Percentiles rank a stretch among this genome's conserved stretches.
phyloP scores from a whole-genome alignment of 2,888 invertebrate genomes.

The Brachylomia viminalis region DNA sequence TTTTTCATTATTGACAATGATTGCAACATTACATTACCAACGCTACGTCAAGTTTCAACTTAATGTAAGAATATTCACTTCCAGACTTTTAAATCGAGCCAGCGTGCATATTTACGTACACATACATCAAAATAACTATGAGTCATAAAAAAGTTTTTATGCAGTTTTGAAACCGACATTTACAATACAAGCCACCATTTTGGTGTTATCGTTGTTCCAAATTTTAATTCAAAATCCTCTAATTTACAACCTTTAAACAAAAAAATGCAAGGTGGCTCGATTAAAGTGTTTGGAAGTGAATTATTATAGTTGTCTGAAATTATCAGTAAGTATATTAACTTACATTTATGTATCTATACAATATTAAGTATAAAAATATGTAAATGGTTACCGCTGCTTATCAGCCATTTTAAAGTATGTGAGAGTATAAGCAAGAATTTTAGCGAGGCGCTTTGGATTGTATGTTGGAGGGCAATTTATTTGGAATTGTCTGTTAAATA shows the following conservation, averaged over 20 bases:
- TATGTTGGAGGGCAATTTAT: conserved; percentile 6
- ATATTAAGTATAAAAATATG: conserved; percentile 37
- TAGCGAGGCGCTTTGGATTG: conserved; percentile 10
- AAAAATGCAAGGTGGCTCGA: neutral
- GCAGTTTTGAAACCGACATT: neutral
- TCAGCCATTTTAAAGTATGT: neutral
- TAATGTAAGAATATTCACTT: neutral
- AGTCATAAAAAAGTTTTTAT: neutral
- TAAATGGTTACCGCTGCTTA: neutral
- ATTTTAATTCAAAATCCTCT: neutral
- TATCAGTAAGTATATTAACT: neutral
- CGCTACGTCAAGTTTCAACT: neutral
- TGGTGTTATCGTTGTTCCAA: neutral
- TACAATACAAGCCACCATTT: neutral
- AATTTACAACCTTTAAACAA: neutral
- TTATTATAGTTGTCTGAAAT: neutral
- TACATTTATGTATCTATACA: neutral
- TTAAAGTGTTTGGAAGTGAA: neutral
- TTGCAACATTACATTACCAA: conserved; percentile 1
- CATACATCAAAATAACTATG: neutral
- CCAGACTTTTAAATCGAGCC: neutral
- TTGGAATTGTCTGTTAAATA: neutral
- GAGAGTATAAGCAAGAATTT: neutral
- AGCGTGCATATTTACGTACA: neutral
- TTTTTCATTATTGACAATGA: neutral